Percentiles rank a stretch among this genome's conserved stretches.
These are phyloP conservation scores for Remorina albescens DNA, from an alignment of 2,797 vertebrate species.

Conservation along the genomic window DNA sequence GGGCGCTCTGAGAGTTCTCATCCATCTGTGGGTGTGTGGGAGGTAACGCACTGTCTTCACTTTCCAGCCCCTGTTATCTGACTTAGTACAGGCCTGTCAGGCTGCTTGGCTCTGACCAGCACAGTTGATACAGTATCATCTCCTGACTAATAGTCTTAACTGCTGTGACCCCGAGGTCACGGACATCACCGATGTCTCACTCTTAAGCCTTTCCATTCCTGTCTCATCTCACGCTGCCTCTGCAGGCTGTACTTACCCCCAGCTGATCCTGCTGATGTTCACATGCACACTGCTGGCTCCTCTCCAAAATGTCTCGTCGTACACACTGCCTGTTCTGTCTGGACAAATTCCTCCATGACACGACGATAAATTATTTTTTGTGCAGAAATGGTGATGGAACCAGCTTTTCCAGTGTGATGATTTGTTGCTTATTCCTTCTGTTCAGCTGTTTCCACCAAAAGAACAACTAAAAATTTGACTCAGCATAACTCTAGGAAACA, in stretches of 20 bases:
- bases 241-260: slow-evolving; percentile 11
- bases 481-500: background rate
- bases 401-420: no score
- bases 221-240: slow-evolving; percentile 25
- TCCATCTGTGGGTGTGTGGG: no score
- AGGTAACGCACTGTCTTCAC: background rate
- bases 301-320: slow-evolving; percentile 46
- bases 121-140: slow-evolving; percentile 42
- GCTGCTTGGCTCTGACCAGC: slow-evolving; percentile 1
- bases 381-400: no score
- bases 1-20: background rate
- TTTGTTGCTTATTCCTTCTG: background rate
- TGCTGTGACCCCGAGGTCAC: slow-evolving; percentile 40
- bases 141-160: slow-evolving; percentile 55
- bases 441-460: background rate
- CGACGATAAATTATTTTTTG: no score
- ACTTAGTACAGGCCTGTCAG: background rate
- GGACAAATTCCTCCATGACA: no score
- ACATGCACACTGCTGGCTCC: slow-evolving; percentile 24
- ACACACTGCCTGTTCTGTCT: background rate
- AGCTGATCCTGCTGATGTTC: slow-evolving; percentile 35
- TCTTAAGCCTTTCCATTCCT: slow-evolving; percentile 63
- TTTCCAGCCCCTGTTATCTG: background rate
- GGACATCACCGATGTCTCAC: slow-evolving; percentile 39
- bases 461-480: background rate